Conservation (phyloP, 2,113 vertebrate genomes). For the Neogale vison region DNA sequence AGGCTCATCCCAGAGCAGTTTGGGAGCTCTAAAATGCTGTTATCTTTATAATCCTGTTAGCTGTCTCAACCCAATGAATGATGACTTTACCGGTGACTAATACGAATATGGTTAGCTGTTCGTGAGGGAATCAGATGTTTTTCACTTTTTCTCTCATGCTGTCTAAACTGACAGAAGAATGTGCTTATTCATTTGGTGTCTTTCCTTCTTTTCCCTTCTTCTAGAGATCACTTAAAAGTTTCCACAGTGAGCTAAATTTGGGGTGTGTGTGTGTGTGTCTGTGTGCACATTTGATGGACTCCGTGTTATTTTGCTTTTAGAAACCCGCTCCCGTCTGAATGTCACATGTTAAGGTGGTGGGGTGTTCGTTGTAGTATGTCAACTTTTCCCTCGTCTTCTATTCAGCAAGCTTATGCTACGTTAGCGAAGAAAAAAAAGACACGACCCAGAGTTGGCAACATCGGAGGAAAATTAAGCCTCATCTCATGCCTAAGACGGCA, state of each 20-base stretch:
- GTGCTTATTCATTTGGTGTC: slow-evolving; percentile 70
- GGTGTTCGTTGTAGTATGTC: slow-evolving; percentile 51
- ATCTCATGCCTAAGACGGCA: neutral
- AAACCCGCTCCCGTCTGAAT: slow-evolving; percentile 58
- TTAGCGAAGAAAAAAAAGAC: slow-evolving; percentile 43
- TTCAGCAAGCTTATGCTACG: neutral
- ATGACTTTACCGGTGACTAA: slow-evolving; percentile 12
- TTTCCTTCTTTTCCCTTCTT: slow-evolving; percentile 33
- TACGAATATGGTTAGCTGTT: slow-evolving; percentile 47
- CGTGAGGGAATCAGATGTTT: slow-evolving; percentile 39
- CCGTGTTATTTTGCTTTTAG: slow-evolving; percentile 67
- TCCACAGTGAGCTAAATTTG: slow-evolving; percentile 62
- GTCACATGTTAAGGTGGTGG: slow-evolving; percentile 58
- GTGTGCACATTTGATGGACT: neutral
- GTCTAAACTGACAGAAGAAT: slow-evolving; percentile 74
- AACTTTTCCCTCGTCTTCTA: slow-evolving; percentile 47
- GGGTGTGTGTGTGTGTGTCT: too few species aligned
- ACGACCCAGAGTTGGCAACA: slow-evolving; percentile 40
- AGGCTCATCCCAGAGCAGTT: slow-evolving; percentile 41
- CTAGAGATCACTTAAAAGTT: slow-evolving; percentile 78
- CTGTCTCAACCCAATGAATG: neutral
- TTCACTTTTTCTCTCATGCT: slow-evolving; percentile 69
- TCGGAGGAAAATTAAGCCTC: slow-evolving; percentile 58
- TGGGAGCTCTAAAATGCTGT: neutral
- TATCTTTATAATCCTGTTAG: neutral